Conservation (phyloP, 2,113 vertebrate species). For the Ammodytes dubius region DNA sequence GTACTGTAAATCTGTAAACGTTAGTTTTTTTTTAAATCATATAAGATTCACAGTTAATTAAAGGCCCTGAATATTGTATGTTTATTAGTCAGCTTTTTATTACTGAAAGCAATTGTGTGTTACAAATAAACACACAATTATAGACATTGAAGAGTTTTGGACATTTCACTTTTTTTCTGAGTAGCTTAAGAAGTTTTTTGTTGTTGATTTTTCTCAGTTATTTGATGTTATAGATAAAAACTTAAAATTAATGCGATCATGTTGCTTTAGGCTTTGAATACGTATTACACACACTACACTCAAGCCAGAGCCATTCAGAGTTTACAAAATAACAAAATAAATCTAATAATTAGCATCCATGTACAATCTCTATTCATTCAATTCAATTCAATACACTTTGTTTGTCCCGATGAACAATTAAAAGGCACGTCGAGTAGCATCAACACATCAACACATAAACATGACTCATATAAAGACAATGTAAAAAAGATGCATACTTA, state of each 20-base stretch:
- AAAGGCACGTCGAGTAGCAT: too few relatives aligned
- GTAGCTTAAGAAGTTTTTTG: too few relatives aligned
- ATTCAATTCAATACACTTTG: too few relatives aligned
- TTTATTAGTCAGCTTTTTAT: neutral
- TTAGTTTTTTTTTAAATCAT: neutral
- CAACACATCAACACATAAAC: too few relatives aligned
- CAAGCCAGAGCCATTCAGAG: neutral
- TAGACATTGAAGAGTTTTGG: neutral
- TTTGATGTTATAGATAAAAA: neutral
- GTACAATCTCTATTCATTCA: neutral
- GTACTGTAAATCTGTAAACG: neutral
- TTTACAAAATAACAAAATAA: neutral
- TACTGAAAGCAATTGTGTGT: neutral
- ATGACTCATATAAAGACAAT: too few relatives aligned
- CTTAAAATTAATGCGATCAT: too few relatives aligned
- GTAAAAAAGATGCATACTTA: too few relatives aligned
- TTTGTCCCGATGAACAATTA: too few relatives aligned
- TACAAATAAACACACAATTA: neutral
- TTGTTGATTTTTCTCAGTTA: neutral
- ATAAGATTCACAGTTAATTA: neutral
- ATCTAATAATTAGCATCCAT: neutral
- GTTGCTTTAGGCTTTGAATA: neutral
- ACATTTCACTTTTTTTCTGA: neutral
- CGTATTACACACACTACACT: neutral
- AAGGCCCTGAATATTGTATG: neutral